Percentiles rank a stretch among this genome's conserved stretches.
Evolutionary conservation across 2,113 vertebrate species (phyloP).

Genomic region (Prunella himalayana): DNA sequence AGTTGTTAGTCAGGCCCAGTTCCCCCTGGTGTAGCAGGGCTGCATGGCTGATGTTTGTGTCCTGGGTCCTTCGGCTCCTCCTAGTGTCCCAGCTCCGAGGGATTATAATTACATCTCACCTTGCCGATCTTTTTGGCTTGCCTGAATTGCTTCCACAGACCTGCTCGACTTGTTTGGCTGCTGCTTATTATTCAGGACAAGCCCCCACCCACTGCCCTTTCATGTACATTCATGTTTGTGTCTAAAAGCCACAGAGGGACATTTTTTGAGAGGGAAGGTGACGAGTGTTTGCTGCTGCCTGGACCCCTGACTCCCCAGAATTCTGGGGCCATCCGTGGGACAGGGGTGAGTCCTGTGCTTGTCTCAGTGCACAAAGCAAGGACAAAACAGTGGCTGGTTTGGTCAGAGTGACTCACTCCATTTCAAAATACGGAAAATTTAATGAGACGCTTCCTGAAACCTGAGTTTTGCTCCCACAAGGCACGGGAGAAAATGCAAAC

Average conservation of each 20-base stretch:
- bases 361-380: not conserved
- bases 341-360: not conserved
- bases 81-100: not conserved
- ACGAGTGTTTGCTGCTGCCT: not conserved
- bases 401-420: not conserved
- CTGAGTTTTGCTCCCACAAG: not conserved
- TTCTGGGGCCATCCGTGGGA: not conserved
- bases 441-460: conserved; percentile 50
- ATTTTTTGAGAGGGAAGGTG: conserved; percentile 15
- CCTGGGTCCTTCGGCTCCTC: not conserved
- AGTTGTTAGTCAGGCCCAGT: not conserved
- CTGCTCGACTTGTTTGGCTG: conserved; percentile 57
- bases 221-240: conserved; percentile 4
- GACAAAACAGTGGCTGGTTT: not conserved
- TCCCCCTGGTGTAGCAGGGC: not conserved
- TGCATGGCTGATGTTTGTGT: not conserved
- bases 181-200: conserved; percentile 49
- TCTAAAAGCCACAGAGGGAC: conserved; percentile 30
- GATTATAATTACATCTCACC: conserved; percentile 58
- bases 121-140: conserved; percentile 30
- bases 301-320: not conserved
- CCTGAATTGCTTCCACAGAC: conserved; percentile 47
- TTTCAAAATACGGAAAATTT: conserved; percentile 40
- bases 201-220: conserved; percentile 40
- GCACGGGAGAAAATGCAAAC: not conserved